Evolutionary conservation across 2,888 invertebrate species (phyloP).

Genomic region (Epirrhoe alternata): DNA sequence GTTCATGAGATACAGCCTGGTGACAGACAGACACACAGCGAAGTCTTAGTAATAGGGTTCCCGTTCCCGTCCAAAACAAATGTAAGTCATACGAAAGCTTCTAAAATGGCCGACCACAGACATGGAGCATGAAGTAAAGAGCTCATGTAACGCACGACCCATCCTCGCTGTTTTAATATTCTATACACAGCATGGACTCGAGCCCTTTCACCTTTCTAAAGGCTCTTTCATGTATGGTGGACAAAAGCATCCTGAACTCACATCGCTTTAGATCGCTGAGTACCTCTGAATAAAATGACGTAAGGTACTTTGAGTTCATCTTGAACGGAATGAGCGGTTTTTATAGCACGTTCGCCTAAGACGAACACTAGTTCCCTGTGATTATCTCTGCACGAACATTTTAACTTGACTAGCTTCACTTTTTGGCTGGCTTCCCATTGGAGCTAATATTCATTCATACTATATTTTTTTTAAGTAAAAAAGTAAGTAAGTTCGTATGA

Average conservation of each 20-base stretch:
- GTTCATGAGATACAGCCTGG: no score
- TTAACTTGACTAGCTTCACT: no score
- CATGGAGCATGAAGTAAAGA: neutral
- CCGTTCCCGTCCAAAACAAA: no score
- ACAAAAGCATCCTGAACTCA: constrained; percentile 35
- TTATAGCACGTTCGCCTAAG: neutral
- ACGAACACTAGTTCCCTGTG: no score
- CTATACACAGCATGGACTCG: constrained; percentile 31
- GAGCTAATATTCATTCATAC: no score
- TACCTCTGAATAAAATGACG: constrained; percentile 10
- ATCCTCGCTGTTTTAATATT: constrained; percentile 27
- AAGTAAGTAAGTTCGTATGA: no score
- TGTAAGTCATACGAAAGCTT: neutral
- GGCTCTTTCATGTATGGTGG: constrained; percentile 31
- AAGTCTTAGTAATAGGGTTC: no score
- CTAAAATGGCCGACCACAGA: neutral
- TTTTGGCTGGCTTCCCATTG: no score
- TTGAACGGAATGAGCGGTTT: neutral
- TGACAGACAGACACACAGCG: no score
- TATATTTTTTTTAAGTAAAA: no score
- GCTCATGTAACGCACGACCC: neutral
- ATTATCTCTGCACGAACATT: no score
- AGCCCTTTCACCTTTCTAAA: constrained; percentile 31
- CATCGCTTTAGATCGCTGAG: constrained; percentile 20
- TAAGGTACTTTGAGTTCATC: neutral